Evolutionary conservation across 2,797 vertebrate genomes (phyloP), one percentile per base, ranked within the genome.

Genomic region (Florisuga fusca): DNA sequence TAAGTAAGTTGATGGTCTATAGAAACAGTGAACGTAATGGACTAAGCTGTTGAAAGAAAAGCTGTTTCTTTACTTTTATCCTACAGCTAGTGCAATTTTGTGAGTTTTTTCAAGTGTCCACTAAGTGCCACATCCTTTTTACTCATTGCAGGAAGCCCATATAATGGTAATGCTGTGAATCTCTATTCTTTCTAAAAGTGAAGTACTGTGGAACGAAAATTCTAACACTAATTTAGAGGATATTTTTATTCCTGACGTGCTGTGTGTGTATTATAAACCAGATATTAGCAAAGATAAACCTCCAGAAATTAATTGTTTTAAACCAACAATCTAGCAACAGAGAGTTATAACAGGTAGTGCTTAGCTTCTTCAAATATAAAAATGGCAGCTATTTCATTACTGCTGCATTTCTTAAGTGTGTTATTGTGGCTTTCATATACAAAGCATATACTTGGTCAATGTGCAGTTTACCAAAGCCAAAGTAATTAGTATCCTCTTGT

Each of bases 21-120:
- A 87, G 95, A 80, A 95, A 66, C 61, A 95, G 46, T 75, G 50
- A 92, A 91, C 90, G 93, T 97, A 95, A 96, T 95, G 90, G 93
- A 95, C 89, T 83, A 95, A 96, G 94, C 90, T 97, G 96, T 87
- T 97, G 97, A 97, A 97, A 97, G 96, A 97, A 95, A 96, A 97
- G 90, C 95, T 96, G 96, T 96, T 96, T 95, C 95, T 97, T 94
- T 95, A 81, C 96, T 97, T 97, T 97, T 84, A 97, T 97, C 96
- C 94, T 95, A 72, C 75, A 95, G 58, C 73, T 90, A 93, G 90
- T 95, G 73, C 72, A 85, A 87, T 97, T 95, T 93, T 94, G 57
- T 95, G 80, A 85, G 5, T 81, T 89, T 95, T 96, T 84, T 69
- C 66, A 84, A 93, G 92, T 87, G 62, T 92, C 48, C 80, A 90